Conservation (phyloP, 2,113 vertebrate genomes). For the Aegotheles bennettii region DNA sequence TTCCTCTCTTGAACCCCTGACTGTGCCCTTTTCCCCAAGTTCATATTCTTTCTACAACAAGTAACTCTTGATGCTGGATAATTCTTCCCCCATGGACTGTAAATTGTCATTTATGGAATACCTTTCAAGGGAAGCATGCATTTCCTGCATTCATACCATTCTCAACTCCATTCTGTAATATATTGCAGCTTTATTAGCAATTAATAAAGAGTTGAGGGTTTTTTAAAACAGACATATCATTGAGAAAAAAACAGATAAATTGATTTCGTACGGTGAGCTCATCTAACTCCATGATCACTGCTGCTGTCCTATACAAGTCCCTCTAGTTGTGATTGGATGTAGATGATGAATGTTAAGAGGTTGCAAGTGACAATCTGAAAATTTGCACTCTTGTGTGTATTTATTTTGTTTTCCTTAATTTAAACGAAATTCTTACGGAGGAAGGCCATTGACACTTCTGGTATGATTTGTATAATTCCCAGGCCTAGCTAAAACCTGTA, state of each 20-base stretch:
- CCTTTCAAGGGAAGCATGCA: conserved; percentile 69
- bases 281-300: conserved; percentile 65
- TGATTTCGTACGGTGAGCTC: conserved; percentile 63
- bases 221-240: conserved; percentile 62
- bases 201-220: conserved; percentile 55
- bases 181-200: conserved; percentile 67
- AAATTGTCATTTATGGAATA: conserved; percentile 59
- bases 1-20: conserved; percentile 61
- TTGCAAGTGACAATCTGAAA: conserved; percentile 89
- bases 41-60: conserved; percentile 70
- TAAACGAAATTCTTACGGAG: conserved; percentile 70
- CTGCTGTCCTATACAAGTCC: conserved; percentile 68
- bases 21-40: conserved; percentile 69
- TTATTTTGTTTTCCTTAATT: conserved; percentile 74
- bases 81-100: conserved; percentile 65
- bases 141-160: conserved; percentile 62
- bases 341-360: conserved; percentile 81
- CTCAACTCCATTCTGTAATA: conserved; percentile 64
- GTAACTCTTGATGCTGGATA: conserved; percentile 71
- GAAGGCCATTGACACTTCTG: conserved; percentile 71
- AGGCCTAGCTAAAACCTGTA: conserved; percentile 71
- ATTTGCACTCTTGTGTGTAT: conserved; percentile 84
- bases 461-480: conserved; percentile 71
- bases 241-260: conserved; percentile 1
- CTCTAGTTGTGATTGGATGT: conserved; percentile 73